Conservation (phyloP, 64 coral and sea anemone species). For the Dendronephthya gigantea region DNA sequence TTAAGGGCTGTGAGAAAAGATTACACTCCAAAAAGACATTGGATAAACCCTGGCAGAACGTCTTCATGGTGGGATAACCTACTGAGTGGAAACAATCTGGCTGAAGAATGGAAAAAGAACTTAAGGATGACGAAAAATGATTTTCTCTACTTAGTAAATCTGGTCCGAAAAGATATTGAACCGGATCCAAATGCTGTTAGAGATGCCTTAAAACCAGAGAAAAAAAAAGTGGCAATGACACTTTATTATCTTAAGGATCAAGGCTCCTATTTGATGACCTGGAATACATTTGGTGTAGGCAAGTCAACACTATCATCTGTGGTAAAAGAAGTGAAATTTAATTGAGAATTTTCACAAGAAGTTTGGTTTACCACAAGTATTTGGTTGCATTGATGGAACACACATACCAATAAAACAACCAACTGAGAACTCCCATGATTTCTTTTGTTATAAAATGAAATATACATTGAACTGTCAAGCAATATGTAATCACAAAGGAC, state of each 20-base stretch:
- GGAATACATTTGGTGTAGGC: conserved; percentile 34
- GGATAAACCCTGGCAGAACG: conserved; percentile 42
- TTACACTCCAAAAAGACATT: conserved; percentile 25
- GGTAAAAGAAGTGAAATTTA: neutral
- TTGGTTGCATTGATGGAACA: neutral
- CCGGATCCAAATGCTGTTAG: neutral
- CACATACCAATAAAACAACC: neutral
- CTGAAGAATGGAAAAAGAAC: conserved; percentile 40
- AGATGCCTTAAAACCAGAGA: too few relatives aligned
- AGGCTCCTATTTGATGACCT: conserved; percentile 29
- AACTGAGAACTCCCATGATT: neutral
- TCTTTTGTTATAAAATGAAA: neutral
- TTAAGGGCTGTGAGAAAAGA: neutral
- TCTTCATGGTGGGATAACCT: conserved; percentile 42
- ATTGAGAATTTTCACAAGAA: conserved; percentile 2
- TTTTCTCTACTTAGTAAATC: conserved; percentile 13
- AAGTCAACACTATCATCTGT: conserved; percentile 15
- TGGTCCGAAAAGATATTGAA: conserved; percentile 20
- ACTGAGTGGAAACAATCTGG: conserved; percentile 11
- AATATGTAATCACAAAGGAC: neutral
- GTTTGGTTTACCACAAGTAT: conserved; percentile 29
- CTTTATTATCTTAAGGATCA: conserved; percentile 32
- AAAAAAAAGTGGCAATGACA: too few relatives aligned
- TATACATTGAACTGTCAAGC: neutral
- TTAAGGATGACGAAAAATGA: conserved; percentile 11